Evolutionary conservation across 2,888 invertebrate genomes (phyloP).

Genomic region (Epinotia brunnichana): DNA sequence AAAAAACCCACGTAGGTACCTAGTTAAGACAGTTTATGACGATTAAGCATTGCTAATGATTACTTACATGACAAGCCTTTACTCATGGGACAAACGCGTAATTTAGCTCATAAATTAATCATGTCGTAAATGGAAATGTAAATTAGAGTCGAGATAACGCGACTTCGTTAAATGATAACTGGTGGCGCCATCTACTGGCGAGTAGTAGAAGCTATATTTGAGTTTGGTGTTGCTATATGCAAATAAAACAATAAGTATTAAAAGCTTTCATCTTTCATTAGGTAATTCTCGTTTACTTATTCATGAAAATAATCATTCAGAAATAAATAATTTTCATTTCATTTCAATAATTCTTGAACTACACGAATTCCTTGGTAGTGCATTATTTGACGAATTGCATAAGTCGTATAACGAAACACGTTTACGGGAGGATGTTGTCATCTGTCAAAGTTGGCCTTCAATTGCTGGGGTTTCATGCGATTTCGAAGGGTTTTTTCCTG

Average conservation of each 20-base stretch:
- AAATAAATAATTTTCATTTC: neutral
- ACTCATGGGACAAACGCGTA: neutral
- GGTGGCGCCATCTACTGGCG: conserved; percentile 32
- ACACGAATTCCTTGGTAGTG: neutral
- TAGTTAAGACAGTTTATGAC: neutral
- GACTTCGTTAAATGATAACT: neutral
- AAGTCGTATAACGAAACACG: conserved; percentile 33
- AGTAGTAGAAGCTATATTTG: conserved; percentile 13
- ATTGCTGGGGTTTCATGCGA: conserved; percentile 65
- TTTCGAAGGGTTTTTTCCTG: conserved; percentile 62
- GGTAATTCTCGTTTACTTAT: too few relatives aligned
- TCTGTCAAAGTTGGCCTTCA: conserved; percentile 74
- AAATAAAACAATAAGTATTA: neutral
- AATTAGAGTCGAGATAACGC: neutral
- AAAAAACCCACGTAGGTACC: neutral
- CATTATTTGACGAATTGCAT: neutral
- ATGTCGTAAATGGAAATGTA: neutral
- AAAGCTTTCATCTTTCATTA: too few relatives aligned
- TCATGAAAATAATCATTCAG: too few relatives aligned
- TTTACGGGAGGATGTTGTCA: conserved; percentile 53
- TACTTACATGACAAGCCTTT: neutral
- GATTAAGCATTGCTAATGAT: neutral
- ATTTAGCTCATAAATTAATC: neutral
- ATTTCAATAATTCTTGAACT: neutral
- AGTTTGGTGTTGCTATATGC: neutral